These are phyloP conservation scores for Muricea muricata DNA, from an alignment of 92 coral and sea anemone species.

Conservation along the genomic window DNA sequence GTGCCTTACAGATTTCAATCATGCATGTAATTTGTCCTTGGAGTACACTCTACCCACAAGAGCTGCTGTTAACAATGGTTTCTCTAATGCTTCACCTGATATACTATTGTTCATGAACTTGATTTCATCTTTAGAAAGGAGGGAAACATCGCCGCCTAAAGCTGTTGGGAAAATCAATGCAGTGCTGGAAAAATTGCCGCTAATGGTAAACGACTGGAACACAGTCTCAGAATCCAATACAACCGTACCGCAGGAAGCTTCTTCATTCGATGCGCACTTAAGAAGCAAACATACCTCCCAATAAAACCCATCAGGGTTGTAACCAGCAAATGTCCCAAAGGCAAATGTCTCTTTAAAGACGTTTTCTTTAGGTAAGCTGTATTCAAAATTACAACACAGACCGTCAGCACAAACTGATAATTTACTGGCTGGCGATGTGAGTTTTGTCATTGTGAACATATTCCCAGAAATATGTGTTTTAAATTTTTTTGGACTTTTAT, in stretches of 20 bases:
- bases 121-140: slow-evolving; percentile 59
- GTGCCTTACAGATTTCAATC: not conserved
- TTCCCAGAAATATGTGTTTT: slow-evolving; percentile 63
- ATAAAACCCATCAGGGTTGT: slow-evolving; percentile 55
- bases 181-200: slow-evolving; percentile 82
- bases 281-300: slow-evolving; percentile 82
- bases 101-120: slow-evolving; percentile 58
- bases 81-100: slow-evolving; percentile 45
- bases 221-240: slow-evolving; percentile 67
- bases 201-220: slow-evolving; percentile 69
- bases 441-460: slow-evolving; percentile 67
- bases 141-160: slow-evolving; percentile 66
- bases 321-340: slow-evolving; percentile 88
- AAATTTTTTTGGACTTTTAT: slow-evolving; percentile 41
- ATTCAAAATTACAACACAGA: slow-evolving; percentile 75
- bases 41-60: slow-evolving; percentile 81
- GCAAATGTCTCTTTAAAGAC: slow-evolving; percentile 68
- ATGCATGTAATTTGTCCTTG: slow-evolving; percentile 48
- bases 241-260: slow-evolving; percentile 75
- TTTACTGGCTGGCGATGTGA: slow-evolving; percentile 48
- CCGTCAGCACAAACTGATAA: slow-evolving; percentile 68
- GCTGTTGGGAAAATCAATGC: slow-evolving; percentile 83
- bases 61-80: slow-evolving; percentile 85
- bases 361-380: slow-evolving; percentile 40
- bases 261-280: slow-evolving; percentile 67